These are phyloP conservation scores for Syndactyla subalaris DNA, from an alignment of 2,797 vertebrate genomes.

Conservation along the genomic window DNA sequence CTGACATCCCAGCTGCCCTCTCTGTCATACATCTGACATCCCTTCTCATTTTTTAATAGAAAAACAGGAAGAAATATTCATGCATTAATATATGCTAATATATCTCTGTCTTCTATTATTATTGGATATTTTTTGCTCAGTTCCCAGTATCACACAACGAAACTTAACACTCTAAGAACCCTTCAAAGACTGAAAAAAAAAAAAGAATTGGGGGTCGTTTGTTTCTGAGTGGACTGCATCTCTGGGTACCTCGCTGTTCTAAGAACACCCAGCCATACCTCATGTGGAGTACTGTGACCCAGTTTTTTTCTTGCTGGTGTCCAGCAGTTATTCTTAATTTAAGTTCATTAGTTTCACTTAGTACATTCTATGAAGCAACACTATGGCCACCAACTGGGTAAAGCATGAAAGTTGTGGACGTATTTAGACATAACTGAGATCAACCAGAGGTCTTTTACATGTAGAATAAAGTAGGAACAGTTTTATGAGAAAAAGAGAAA, in stretches of 20 bases:
- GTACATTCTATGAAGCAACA: neutral
- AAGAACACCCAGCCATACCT: neutral
- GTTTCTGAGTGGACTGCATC: neutral
- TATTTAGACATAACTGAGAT: neutral
- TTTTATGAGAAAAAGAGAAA: neutral
- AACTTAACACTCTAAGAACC: neutral
- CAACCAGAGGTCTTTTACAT: neutral
- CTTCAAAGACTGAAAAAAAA: neutral
- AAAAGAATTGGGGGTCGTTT: neutral
- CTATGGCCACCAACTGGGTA: neutral
- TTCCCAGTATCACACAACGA: neutral
- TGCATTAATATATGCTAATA: neutral
- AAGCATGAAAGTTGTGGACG: neutral
- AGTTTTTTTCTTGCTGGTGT: neutral
- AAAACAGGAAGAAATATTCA: neutral
- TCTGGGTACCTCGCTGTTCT: neutral
- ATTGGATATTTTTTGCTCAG: neutral
- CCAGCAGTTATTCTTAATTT: neutral
- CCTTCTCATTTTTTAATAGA: conserved; percentile 27
- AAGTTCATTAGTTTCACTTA: neutral
- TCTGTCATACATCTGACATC: conserved; percentile 49
- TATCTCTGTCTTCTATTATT: neutral
- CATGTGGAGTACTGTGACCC: neutral
- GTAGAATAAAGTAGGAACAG: neutral
- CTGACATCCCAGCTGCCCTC: conserved; percentile 55